phyloP scores from a whole-genome alignment of 2,113 vertebrate species.

The Anoplopoma fimbria region DNA sequence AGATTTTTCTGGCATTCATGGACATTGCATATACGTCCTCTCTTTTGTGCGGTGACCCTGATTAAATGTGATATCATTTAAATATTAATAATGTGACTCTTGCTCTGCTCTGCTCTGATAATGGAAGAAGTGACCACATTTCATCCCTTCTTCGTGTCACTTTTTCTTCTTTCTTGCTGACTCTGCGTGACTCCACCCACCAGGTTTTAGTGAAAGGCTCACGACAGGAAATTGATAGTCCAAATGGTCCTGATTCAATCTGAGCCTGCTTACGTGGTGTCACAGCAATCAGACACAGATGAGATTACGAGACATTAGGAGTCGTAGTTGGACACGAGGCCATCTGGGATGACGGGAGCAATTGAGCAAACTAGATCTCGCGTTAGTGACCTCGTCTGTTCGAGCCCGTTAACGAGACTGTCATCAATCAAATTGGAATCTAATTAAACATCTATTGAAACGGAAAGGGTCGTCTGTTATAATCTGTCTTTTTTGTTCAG shows the following conservation, averaged over 20 bases:
- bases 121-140: neutral
- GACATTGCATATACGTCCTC: neutral
- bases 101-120: neutral
- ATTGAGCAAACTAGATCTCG: constrained; percentile 54
- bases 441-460: constrained; percentile 11
- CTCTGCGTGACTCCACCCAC: constrained; percentile 5
- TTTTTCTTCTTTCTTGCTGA: neutral
- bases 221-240: constrained; percentile 67
- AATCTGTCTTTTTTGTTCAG: neutral
- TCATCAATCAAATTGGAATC: constrained; percentile 28
- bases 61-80: neutral
- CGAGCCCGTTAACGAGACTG: constrained; percentile 28
- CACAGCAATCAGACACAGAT: constrained; percentile 63
- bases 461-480: neutral
- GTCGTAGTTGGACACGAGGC: constrained; percentile 32
- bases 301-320: constrained; percentile 68
- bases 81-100: too few relatives aligned
- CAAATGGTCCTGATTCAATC: constrained; percentile 70
- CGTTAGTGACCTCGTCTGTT: constrained; percentile 17
- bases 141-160: neutral
- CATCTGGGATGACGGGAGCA: constrained; percentile 64
- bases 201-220: constrained; percentile 47
- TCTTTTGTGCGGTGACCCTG: neutral
- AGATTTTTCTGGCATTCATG: neutral
- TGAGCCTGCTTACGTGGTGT: constrained; percentile 52